Base-by-base conservation (phyloP, 1,140 invertebrate genomes). In the Heliothis virescens region DNA sequence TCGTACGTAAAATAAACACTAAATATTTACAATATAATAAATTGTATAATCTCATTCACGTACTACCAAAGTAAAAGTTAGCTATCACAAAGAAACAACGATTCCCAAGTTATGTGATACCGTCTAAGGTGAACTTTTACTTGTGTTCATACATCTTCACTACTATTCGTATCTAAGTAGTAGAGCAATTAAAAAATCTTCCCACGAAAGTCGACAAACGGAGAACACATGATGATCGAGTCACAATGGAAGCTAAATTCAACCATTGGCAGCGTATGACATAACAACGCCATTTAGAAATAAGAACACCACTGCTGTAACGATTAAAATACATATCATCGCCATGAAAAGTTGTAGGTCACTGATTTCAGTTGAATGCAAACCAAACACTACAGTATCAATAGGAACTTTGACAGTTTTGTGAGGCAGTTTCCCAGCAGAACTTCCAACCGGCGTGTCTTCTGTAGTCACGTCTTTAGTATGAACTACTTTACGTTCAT, bases 151-250 rank as follows among this genome's bases (percentile, higher is more conserved):
- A 71, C 47, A 53, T 52, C 48, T 71, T 53, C 21, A 29, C 48
- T 41, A 77, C 41, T 63, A 34, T 76, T 12, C 16, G 67, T 18
- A 52, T n/a, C 18, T 52, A 52, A 21, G 13, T 26, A 71, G 52
- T 52, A 26, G 52, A 29, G 52, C 26, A 71, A 18, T n/a, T 53
- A 47, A 52, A 69, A 52, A 69, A 48, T 50, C 13, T 69, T 69
- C 65, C 41, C 65, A 69, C 65, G 65, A 69, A 69, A 69, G 47
- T 69, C 48, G 65, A 53, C 65, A 69, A 69, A 52, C 48, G 65
- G 26, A 48, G 48, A 65, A 47, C n/a, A 47, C 13, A 65, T 15
- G 15, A 18, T n/a, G 13, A 18, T 62, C 29, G 48, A 13, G n/a
- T 65, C 15, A 65, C 29, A 65, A 65, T 47, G 13, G 12, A 41